These are phyloP conservation scores for Musca vetustissima DNA, from an alignment of 1,140 invertebrate genomes.

Conservation along the genomic window DNA sequence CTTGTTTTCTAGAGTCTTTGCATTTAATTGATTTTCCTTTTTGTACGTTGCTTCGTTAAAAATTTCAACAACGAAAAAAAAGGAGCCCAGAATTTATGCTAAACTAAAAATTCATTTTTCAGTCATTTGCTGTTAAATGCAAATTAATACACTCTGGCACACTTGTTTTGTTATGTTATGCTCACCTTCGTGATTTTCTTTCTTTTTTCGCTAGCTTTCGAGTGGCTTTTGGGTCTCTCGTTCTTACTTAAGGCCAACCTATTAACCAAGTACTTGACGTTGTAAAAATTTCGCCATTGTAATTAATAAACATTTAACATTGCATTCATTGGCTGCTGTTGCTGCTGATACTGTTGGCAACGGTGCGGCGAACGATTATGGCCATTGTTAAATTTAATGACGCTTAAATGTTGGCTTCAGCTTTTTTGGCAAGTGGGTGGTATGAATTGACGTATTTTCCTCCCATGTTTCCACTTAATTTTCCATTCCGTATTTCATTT, in stretches of 20 bases:
- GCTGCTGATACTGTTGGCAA: too few species aligned
- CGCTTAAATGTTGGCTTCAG: constrained; percentile 1
- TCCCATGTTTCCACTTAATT: background rate
- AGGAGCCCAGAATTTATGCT: too few species aligned
- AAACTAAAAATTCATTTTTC: too few species aligned
- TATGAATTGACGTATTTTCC: background rate
- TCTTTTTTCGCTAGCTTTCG: background rate
- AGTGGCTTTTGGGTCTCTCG: background rate
- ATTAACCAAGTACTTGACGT: background rate
- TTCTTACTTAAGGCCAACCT: background rate
- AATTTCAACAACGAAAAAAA: too few species aligned
- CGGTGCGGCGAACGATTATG: background rate
- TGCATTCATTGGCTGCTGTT: too few species aligned
- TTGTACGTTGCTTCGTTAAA: too few species aligned
- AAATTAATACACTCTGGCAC: too few species aligned
- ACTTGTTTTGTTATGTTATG: too few species aligned
- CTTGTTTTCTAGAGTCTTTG: too few species aligned
- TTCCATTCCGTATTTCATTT: background rate
- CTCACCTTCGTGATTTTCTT: background rate
- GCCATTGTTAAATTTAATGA: constrained; percentile 15
- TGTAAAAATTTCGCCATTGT: background rate
- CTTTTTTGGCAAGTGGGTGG: background rate
- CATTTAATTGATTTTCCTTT: too few species aligned
- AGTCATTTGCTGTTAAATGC: too few species aligned
- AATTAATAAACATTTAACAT: constrained; percentile 8